Percentiles rank a stretch among this genome's conserved stretches.
Evolutionary conservation across 2,797 vertebrate genomes (phyloP).

Genomic region (Alauda arvensis): DNA sequence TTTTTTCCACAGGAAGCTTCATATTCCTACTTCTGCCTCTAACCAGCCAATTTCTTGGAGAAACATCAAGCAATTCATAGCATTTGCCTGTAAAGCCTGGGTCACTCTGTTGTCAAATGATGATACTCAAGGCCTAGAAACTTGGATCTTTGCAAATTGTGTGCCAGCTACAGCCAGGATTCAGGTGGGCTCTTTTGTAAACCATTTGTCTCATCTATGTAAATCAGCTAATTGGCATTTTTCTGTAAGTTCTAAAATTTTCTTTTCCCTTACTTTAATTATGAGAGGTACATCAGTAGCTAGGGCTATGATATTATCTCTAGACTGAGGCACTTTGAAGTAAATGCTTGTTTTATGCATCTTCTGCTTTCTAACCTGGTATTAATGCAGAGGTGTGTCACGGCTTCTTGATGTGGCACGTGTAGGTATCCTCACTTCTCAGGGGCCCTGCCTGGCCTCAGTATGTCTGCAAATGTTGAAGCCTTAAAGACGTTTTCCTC

Average conservation of each 20-base stretch:
- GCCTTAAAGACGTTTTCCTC: constrained; percentile 59
- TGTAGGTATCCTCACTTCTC: not conserved
- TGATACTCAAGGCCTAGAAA: not conserved
- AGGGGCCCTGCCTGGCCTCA: not conserved
- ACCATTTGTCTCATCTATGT: not conserved
- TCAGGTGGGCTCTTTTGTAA: not conserved
- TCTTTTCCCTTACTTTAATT: not conserved
- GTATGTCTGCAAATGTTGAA: constrained; percentile 54
- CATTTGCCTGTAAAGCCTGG: not conserved
- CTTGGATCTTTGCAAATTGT: not conserved
- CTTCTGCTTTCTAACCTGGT: not conserved
- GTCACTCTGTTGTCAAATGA: not conserved
- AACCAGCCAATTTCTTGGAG: not conserved
- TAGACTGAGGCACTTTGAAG: not conserved
- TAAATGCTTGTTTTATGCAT: not conserved
- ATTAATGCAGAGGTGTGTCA: not conserved
- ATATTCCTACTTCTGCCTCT: not conserved
- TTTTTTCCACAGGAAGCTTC: not conserved
- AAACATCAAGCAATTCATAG: not conserved
- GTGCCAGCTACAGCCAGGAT: not conserved
- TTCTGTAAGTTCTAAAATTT: not conserved
- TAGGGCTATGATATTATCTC: not conserved
- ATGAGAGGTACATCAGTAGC: not conserved
- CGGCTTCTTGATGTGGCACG: not conserved
- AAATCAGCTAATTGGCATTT: not conserved